phyloP scores from a whole-genome alignment of 2,888 invertebrate genomes.

The Leptinotarsa peninsularis region DNA sequence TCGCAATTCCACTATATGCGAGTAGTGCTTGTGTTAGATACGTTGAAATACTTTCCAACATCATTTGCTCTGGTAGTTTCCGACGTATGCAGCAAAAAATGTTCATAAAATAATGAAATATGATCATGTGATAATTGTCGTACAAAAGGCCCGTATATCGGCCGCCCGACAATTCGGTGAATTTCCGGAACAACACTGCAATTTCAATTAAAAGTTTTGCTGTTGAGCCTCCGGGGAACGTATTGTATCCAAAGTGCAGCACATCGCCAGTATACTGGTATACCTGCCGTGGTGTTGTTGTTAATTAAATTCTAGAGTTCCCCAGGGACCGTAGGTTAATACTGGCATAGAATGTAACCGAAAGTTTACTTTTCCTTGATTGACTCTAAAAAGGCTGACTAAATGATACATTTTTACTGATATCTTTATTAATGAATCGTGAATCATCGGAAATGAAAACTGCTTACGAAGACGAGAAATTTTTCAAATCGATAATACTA shows the following conservation, averaged over 20 bases:
- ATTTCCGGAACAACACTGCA: constrained; percentile 17
- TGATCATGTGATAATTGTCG: constrained; percentile 10
- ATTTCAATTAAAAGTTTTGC: constrained; percentile 27
- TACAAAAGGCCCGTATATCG: neutral
- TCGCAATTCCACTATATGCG: no score
- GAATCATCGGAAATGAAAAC: no score
- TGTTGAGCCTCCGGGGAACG: neutral
- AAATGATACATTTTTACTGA: neutral
- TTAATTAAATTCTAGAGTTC: constrained; percentile 23
- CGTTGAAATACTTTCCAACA: neutral
- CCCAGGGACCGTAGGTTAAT: constrained; percentile 10
- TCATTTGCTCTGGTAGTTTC: neutral
- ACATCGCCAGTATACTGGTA: constrained; percentile 10
- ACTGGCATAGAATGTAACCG: neutral
- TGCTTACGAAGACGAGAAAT: no score
- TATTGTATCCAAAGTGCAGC: constrained; percentile 17
- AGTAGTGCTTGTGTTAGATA: no score
- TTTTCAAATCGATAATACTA: no score
- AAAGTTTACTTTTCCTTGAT: neutral
- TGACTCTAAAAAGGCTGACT: neutral
- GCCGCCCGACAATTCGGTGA: neutral
- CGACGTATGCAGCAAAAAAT: neutral
- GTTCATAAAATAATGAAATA: constrained; percentile 6
- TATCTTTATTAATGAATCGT: no score
- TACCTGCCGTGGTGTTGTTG: constrained; percentile 13